A percentile compares a stretch with the other conserved stretches of the same genome.
Conservation (phyloP, 2,888 invertebrate species). For the Lutraria lutraria region DNA sequence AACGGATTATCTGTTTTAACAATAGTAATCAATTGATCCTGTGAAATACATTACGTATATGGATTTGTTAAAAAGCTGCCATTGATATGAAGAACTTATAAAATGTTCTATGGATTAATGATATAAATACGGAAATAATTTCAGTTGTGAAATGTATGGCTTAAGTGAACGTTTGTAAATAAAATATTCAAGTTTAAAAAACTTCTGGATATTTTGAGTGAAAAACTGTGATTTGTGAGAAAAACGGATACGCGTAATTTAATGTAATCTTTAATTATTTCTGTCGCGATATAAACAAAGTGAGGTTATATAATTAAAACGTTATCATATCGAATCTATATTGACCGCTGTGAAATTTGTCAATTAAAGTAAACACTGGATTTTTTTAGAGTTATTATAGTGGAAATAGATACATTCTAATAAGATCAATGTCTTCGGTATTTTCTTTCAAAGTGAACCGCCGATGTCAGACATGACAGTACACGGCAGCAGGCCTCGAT, state of each 20-base stretch:
- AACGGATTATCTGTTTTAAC: constrained; percentile 21
- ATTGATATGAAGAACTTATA: constrained; percentile 12
- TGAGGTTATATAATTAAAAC: not conserved
- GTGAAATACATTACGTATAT: constrained; percentile 24
- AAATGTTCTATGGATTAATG: constrained; percentile 8
- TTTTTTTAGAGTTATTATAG: not conserved
- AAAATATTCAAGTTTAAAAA: not conserved
- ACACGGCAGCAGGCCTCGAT: constrained; percentile 70
- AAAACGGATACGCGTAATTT: not conserved
- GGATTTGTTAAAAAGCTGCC: constrained; percentile 3
- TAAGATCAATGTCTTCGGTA: constrained; percentile 38
- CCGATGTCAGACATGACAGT: constrained; percentile 72
- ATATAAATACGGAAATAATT: constrained; percentile 20
- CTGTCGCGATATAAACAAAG: not conserved
- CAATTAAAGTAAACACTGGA: constrained; percentile 1
- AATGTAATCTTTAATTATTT: too few species aligned
- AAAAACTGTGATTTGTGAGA: constrained; percentile 9
- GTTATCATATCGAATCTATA: not conserved
- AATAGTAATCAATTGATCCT: constrained; percentile 23
- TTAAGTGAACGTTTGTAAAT: not conserved
- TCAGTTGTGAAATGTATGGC: not conserved
- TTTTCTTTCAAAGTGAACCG: constrained; percentile 33
- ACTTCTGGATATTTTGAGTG: not conserved
- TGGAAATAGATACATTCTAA: constrained; percentile 26
- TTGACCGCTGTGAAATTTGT: not conserved